These are phyloP conservation scores for Brachypodius melanocephalos DNA, from an alignment of 2,113 vertebrate species.

Conservation along the genomic window DNA sequence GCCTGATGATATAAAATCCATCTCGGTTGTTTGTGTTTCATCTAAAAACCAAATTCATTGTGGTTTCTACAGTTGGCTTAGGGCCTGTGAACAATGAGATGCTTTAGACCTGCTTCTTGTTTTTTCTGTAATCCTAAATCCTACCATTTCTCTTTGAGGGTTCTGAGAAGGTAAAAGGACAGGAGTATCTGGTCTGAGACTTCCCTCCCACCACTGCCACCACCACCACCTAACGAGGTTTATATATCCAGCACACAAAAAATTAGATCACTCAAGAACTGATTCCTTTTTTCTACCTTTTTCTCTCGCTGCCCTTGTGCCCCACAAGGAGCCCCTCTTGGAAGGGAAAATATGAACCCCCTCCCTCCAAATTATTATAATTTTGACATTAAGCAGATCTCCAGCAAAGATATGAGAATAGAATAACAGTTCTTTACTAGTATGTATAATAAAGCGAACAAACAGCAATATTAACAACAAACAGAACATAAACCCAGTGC, in stretches of 20 bases:
- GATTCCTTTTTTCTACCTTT: not conserved
- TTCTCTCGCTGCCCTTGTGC: not conserved
- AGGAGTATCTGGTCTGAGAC: not conserved
- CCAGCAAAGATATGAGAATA: no score
- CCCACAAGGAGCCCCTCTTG: not conserved
- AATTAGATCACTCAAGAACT: not conserved
- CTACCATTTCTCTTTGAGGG: not conserved
- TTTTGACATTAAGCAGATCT: not conserved
- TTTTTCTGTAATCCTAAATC: not conserved
- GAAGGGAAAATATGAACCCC: not conserved
- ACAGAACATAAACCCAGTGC: not conserved
- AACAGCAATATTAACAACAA: fast-evolving
- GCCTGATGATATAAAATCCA: not conserved
- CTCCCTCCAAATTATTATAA: not conserved
- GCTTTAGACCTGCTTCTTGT: not conserved
- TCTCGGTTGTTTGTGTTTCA: not conserved
- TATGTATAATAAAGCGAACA: not conserved
- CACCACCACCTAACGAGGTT: not conserved
- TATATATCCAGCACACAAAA: not conserved
- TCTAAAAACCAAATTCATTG: not conserved
- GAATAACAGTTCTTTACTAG: not conserved
- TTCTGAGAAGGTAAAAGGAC: not conserved
- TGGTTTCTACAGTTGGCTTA: not conserved
- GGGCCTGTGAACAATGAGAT: not conserved
- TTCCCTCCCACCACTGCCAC: not conserved